Conservation (phyloP, 1,140 invertebrate species). For the Lutraria rhynchaena region DNA sequence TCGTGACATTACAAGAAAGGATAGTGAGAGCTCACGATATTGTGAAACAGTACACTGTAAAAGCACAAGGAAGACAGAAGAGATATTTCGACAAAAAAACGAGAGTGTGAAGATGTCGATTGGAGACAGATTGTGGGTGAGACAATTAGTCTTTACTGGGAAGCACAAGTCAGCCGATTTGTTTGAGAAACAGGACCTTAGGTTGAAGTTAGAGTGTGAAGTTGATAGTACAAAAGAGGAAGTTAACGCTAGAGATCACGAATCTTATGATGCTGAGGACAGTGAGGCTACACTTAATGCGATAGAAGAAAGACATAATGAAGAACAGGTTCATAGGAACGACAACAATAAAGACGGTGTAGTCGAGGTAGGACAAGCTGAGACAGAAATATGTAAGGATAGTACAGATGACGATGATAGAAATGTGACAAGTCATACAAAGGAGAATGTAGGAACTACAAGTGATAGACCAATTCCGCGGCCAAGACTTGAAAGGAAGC, state of each 20-base stretch:
- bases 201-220: not conserved
- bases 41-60: not conserved
- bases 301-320: not conserved
- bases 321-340: no score
- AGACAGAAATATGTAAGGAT: no score
- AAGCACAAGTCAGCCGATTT: slow-evolving; percentile 4
- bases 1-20: slow-evolving; percentile 10
- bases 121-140: slow-evolving; percentile 25
- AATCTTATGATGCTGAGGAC: no score
- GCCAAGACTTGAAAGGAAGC: no score
- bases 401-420: no score
- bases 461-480: no score
- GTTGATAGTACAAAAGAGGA: not conserved
- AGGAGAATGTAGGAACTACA: no score
- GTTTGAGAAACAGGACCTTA: slow-evolving; percentile 20
- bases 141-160: slow-evolving; percentile 13
- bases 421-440: no score
- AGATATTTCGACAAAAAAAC: slow-evolving; percentile 11
- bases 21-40: slow-evolving; percentile 9
- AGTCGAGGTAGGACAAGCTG: no score
- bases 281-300: no score
- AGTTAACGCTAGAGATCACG: not conserved
- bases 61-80: slow-evolving; percentile 6
- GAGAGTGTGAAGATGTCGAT: not conserved
- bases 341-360: no score